phyloP scores from a whole-genome alignment of 2,797 vertebrate species.

The Sebastes melanostomus region DNA sequence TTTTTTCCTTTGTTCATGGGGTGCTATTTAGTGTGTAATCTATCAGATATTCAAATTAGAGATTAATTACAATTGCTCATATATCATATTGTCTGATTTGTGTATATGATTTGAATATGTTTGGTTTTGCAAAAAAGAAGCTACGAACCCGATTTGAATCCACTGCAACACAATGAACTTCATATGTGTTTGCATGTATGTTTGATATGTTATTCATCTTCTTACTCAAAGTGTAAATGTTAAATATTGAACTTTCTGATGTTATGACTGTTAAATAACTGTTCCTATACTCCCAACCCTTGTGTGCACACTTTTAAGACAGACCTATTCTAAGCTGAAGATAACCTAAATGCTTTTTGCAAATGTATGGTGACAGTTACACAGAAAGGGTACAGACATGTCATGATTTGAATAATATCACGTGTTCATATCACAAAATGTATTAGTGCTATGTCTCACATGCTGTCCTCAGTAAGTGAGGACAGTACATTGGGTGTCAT shows the following conservation, averaged over 20 bases:
- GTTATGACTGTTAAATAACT: not conserved
- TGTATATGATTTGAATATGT: not conserved
- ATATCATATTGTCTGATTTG: not conserved
- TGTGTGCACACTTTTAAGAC: not conserved
- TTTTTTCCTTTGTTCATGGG: not conserved
- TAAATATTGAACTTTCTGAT: not conserved
- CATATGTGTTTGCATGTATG: not conserved
- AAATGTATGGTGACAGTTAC: not conserved
- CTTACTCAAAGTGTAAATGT: not conserved
- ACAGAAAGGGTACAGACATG: not conserved
- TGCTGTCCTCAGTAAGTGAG: conserved; percentile 6
- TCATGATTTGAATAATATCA: not conserved
- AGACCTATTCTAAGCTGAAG: not conserved
- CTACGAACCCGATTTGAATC: not conserved
- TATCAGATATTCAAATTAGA: not conserved
- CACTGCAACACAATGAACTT: not conserved
- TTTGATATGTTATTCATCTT: not conserved
- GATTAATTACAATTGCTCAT: not conserved
- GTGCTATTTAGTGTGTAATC: not conserved
- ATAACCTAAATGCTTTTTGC: not conserved
- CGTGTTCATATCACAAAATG: not conserved
- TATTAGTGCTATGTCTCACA: not conserved
- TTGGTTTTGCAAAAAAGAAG: not conserved
- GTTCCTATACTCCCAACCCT: not conserved
- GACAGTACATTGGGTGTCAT: not conserved